phyloP scores from a whole-genome alignment of 2,888 invertebrate genomes.

The Stenodema calcarata region DNA sequence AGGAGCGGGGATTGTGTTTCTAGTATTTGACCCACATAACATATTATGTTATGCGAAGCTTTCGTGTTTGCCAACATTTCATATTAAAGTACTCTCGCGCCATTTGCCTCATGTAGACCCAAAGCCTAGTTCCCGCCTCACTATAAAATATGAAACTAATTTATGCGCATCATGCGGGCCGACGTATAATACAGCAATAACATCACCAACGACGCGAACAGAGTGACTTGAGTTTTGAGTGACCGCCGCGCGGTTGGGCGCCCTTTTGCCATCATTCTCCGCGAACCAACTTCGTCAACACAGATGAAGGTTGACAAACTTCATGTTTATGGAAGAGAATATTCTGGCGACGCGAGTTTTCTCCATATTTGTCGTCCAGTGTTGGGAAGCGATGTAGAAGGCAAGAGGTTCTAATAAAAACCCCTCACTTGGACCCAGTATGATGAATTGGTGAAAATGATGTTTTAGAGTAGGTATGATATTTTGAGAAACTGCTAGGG shows the following conservation, averaged over 20 bases:
- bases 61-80: conserved; percentile 16
- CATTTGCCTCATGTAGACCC: background rate
- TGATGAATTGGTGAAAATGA: too few relatives aligned
- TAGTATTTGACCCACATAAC: conserved; percentile 33
- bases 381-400: too few relatives aligned
- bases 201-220: conserved; percentile 27
- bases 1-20: conserved; percentile 6
- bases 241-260: background rate
- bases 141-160: conserved; percentile 39
- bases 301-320: background rate
- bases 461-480: too few relatives aligned
- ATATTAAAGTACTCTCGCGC: conserved; percentile 35
- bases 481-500: too few relatives aligned
- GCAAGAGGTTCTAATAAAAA: too few relatives aligned
- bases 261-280: background rate
- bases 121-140: background rate
- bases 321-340: conserved; percentile 25
- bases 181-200: conserved; percentile 37
- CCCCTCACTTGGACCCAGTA: too few relatives aligned
- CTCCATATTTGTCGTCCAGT: background rate
- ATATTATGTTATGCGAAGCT: conserved; percentile 3
- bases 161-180: conserved; percentile 28
- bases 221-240: background rate
- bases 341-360: background rate
- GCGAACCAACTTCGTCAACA: background rate